phyloP scores from a whole-genome alignment of 2,888 invertebrate genomes.

The Thyatira batis region DNA sequence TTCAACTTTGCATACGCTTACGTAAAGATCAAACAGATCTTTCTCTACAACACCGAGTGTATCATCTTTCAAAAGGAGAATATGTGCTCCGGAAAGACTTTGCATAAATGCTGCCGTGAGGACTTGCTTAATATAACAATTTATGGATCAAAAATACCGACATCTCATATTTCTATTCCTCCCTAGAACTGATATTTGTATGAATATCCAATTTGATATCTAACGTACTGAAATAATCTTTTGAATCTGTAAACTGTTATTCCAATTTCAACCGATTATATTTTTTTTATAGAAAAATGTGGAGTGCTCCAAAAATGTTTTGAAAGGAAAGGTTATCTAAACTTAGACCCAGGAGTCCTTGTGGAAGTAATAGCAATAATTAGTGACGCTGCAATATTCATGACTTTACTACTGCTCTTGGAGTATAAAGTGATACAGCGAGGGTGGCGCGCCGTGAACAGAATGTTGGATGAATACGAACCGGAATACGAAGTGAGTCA shows the following conservation, averaged over 20 bases:
- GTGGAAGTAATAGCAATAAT: conserved; percentile 51
- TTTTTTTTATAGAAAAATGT: conserved; percentile 54
- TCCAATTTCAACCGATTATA: neutral
- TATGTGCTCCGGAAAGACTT: conserved; percentile 46
- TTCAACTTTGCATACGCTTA: conserved; percentile 68
- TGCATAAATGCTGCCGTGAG: conserved; percentile 72
- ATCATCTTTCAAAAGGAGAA: conserved; percentile 44
- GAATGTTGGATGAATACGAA: neutral
- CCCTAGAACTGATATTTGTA: too few species aligned
- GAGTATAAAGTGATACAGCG: conserved; percentile 54
- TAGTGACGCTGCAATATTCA: conserved; percentile 38
- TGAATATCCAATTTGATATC: too few species aligned
- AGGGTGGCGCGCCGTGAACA: conserved; percentile 18
- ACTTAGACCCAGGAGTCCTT: conserved; percentile 40
- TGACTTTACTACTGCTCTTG: conserved; percentile 47
- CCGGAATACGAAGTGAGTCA: conserved; percentile 11
- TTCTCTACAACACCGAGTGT: conserved; percentile 69
- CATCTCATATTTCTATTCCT: neutral
- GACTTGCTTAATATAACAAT: neutral
- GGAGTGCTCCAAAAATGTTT: conserved; percentile 67
- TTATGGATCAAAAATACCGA: neutral
- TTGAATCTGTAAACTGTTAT: too few species aligned
- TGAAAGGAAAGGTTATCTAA: conserved; percentile 45
- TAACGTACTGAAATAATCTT: too few species aligned
- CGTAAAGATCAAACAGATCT: conserved; percentile 61